These are phyloP conservation scores for Setophaga petechia DNA, from an alignment of 2,113 vertebrate genomes.

Conservation along the genomic window DNA sequence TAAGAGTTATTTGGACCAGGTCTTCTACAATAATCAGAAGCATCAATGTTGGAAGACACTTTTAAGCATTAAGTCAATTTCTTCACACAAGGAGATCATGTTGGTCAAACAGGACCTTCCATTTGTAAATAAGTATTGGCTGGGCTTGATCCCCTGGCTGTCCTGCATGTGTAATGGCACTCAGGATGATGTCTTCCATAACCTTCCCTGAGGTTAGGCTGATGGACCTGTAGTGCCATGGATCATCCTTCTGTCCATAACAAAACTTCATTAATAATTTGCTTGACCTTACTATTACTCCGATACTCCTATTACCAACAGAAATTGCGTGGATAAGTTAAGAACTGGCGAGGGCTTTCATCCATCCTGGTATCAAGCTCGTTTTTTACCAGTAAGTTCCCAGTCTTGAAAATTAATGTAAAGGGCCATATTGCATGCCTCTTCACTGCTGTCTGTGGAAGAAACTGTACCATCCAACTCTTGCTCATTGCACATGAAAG, in stretches of 20 bases:
- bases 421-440: not conserved
- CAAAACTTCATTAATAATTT: not conserved
- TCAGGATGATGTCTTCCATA: not conserved
- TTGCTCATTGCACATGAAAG: not conserved
- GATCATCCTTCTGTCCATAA: not conserved
- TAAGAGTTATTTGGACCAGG: not conserved
- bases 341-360: not conserved
- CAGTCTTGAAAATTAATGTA: not conserved
- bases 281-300: not conserved
- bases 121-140: not conserved
- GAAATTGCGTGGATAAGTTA: not conserved
- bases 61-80: not conserved
- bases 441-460: not conserved
- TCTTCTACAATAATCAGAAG: not conserved
- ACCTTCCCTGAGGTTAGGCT: not conserved
- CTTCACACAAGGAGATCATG: not conserved
- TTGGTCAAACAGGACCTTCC: not conserved
- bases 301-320: not conserved
- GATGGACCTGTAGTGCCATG: not conserved
- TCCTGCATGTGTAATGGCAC: not conserved
- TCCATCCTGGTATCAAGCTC: not conserved
- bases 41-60: not conserved
- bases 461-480: not conserved
- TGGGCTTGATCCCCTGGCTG: not conserved
- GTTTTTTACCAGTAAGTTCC: not conserved